Evolutionary conservation across 2,888 invertebrate genomes (phyloP), one percentile per base, ranked within the genome.

Genomic region (Pilophorus perplexus): DNA sequence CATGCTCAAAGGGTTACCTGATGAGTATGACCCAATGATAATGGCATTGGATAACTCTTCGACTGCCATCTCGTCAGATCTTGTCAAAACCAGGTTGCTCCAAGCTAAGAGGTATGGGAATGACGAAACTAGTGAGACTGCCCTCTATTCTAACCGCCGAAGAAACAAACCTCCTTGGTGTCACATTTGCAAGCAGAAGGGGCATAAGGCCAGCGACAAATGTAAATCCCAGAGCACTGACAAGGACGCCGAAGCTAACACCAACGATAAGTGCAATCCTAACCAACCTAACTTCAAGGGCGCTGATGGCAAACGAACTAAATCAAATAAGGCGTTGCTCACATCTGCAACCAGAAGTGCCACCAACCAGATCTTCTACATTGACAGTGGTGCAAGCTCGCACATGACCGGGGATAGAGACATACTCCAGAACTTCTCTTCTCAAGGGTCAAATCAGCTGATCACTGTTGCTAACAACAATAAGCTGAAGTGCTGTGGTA

Each of bases 21-120:
- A 3, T 6, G 3, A 20, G 2, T 62, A 25, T 16, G 18, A 20
- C 10, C 62, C 62, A 4, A 62, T 62, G 62, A 23, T 62, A 3
- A 44, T 62, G 62, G 62, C 62, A 6, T 4, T 62, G 5, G 62
- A 62, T 18, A 62, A 16, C 18, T 22, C 59, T n/a, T n/a, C n/a
- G n/a, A n/a, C n/a, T n/a, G n/a, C n/a, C n/a, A n/a, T n/a, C n/a
- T n/a, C n/a, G n/a, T 22, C 22, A 18, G 42, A 59, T 40, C 42
- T 59, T 18, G 40, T 59, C 6, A 59, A 59, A 22, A 59, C 18
- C 2, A 59, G 42, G 16, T 23, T 59, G 20, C 22, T 59, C n/a
- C n/a, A n/a, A n/a, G n/a, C n/a, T n/a, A n/a, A n/a, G n/a, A n/a
- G n/a, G n/a, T n/a, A n/a, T n/a, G n/a, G n/a, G n/a, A n/a, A 44